Evolutionary conservation across 2,888 invertebrate species (phyloP), one percentile per base, ranked within the genome.

Genomic region (Neoaliturus tenellus): DNA sequence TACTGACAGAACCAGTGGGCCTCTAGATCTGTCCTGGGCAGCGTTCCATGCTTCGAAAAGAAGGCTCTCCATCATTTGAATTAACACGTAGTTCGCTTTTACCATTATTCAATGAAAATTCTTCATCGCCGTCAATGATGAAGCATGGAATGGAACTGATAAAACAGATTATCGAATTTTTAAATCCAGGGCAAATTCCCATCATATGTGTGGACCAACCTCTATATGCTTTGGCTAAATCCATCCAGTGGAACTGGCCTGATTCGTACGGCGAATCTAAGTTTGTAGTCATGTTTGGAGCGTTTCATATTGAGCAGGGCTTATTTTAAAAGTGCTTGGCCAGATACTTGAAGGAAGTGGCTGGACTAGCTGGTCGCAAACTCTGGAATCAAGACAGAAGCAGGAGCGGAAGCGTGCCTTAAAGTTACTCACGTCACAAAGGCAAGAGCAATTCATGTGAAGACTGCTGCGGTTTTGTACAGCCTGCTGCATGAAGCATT

Each of bases 381-480:
- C 69, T 67, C 69, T 67, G 69, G 69, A 67, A 67, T 67, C 69
- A 67, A 67, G 69, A 67, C 69, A 67, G 69, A 67, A 25, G 69
- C 69, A 33, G 69, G 69, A 67, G 69, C 69, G 0, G 69, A 67
- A 67, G 69, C 69, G 25, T 67, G 69, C 35, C 69, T 67, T 67
- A 67, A n/a, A 67, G 69, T 67, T 33, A 67, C 69, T 25, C 80
- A 80, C 31, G 80, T 80, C 23, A 28, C 33, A 51, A 23, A 51
- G 17, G 25, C 80, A 48, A 41, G 80, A 25, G 80, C 48, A 14
- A 28, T 80, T 0, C 48, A 51, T 51, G 6, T 28, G 80, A 51
- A 80, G 51, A 80, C 80, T n/a, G 80, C 80, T 51, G 80, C 51
- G 17, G 80, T 31, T 48, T 31, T 80, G 8, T 31, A 51, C 12